Conservation (phyloP, 2,113 vertebrate species). For the Atrichornis clamosus region DNA sequence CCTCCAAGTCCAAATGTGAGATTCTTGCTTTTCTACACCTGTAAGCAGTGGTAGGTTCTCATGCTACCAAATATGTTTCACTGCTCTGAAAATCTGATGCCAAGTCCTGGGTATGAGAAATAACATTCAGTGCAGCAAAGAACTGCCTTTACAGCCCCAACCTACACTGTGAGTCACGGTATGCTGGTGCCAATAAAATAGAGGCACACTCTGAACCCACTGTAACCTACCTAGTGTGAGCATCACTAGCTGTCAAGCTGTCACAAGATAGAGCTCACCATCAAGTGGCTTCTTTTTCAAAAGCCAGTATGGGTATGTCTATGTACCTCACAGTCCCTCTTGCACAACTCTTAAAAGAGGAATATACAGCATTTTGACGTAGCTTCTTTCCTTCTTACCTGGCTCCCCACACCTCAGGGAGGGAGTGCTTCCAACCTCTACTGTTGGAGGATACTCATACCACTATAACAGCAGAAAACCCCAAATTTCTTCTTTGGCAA, state of each 20-base stretch:
- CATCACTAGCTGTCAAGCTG: neutral
- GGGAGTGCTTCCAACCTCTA: neutral
- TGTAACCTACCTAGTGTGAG: neutral
- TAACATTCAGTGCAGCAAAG: neutral
- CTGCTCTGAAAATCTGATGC: neutral
- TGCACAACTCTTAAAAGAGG: neutral
- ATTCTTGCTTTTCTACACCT: neutral
- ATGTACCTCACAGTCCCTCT: neutral
- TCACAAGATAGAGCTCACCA: neutral
- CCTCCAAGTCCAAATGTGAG: neutral
- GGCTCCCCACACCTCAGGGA: neutral
- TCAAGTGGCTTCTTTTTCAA: neutral
- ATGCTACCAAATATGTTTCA: rapidly evolving
- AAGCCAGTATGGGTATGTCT: neutral
- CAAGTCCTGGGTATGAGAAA: neutral
- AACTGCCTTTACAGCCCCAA: neutral
- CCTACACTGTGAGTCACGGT: neutral
- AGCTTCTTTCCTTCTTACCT: neutral
- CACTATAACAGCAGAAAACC: neutral
- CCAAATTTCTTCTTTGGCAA: neutral
- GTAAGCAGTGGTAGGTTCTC: neutral
- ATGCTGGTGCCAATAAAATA: rapidly evolving
- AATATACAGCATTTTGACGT: neutral
- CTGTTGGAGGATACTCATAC: rapidly evolving
- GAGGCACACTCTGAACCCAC: rapidly evolving